Base-by-base conservation (phyloP, 1,140 invertebrate species). In the Drosophila kanapiae region DNA sequence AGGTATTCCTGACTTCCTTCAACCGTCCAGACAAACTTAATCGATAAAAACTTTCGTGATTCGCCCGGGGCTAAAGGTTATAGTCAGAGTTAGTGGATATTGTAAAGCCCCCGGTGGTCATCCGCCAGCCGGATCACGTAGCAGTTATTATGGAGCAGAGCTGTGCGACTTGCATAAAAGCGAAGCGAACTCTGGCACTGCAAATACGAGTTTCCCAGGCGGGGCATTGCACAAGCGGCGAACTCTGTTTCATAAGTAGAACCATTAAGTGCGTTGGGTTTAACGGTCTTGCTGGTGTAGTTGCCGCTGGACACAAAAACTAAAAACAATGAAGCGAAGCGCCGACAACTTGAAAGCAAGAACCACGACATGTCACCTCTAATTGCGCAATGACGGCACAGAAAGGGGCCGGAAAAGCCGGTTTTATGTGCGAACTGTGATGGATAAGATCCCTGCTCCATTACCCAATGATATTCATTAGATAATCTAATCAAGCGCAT, bases 221-320 rank as follows among this genome's bases (percentile, higher is more conserved):
- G 57, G 42, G 57, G 42, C 48, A 67, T 77, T 77, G 72, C 75
- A 78, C 75, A 78, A 78, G 49, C 38, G 27, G 27, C 27, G 27
- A 18, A 47, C 56, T 45, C 8, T 40, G 57, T 75, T 75, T 75
- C 71, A 43, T 63, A 75, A 60, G 85, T 84, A 88, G 84, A 90
- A 88, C 65, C 69, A 84, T 88, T 81, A 88, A 84, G 69, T 81
- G 80, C 84, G 85, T 80, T 43, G 67, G 75, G 61, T 53, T 71
- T 83, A 78, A 84, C 84, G 82, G 84, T 76, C 56, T 67, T 31
- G 42, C 37, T 63, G 69, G 49, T 62, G 40, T 74, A 54, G 27
- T 74, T 37, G 61, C 64, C 47, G 40, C 45, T 43, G 63, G 43
- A 69, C 61, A 31, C 40, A 53, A 68, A 49, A 58, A 35, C 23